Evolutionary conservation across 2,113 vertebrate genomes (phyloP), one percentile per base, ranked within the genome.

Genomic region (Sylvicapra grimmia): DNA sequence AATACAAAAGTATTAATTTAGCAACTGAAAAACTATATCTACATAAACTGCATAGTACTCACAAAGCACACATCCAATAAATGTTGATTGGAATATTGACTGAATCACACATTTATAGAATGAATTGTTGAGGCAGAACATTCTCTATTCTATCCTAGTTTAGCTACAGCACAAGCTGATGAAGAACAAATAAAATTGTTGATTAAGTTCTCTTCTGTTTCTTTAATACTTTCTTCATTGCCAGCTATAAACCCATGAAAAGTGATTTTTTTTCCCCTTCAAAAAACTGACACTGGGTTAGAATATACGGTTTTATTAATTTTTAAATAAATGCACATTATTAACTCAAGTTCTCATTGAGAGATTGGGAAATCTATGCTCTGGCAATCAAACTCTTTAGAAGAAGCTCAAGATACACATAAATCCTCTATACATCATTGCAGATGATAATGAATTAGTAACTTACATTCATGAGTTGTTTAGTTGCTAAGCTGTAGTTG

Each of bases 1-100:
- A 89, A 83, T 72, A 49, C n/a, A 90, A 86, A 96, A 90, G 25
- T 80, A 75, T 94, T 93, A 58, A 92, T 95, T 75, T 98, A 91
- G 93, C 54, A 97, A 80, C 44, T 93, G 65, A 19, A 88, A 94
- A 95, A 88, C 33, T 59, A 59, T 10, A 90, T n/a, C 56, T 95
- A 94, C 59, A 75, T 89, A 92, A 97, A 87, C 44, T 92, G 12
- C 47, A 59, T 33, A 58, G 18, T 31, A 75, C 8, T 44, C 82
- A 58, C 63, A 92, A 86, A 90, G 63, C 56, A 94, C 85, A 94
- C 6, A 89, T 75, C n/a, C 65, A n/a, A 40, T 89, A 72, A 94
- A 21, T 80, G 27, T 88, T 91, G 61, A 68, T 44, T 56, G 36
- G 56, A 80, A 84, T 47, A 27, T 80, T 94, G 63, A 14, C 56